Conservation (phyloP, 2,888 invertebrate genomes). For the Cosmopolites sordidus region DNA sequence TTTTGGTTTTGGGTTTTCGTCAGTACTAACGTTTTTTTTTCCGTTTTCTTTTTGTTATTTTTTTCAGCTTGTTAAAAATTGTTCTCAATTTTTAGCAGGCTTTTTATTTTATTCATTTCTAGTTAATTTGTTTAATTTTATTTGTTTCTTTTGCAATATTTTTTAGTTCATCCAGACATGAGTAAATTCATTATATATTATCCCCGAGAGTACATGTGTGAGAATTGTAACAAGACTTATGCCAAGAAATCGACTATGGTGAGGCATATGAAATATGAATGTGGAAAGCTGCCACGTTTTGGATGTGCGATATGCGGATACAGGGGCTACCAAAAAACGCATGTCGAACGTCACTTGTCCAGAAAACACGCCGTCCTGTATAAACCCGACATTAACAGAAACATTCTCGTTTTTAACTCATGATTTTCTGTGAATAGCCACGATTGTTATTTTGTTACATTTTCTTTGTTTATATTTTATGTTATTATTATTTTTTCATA, state of each 20-base stretch:
- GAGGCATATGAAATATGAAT: constrained; percentile 41
- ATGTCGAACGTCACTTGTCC: constrained; percentile 39
- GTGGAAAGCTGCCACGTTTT: constrained; percentile 40
- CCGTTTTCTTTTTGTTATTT: too few species aligned
- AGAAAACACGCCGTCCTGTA: constrained; percentile 37
- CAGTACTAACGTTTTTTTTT: too few species aligned
- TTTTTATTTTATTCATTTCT: background rate
- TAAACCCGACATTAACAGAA: constrained; percentile 33
- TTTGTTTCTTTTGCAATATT: constrained; percentile 6
- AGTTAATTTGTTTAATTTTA: background rate
- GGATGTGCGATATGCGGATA: constrained; percentile 39
- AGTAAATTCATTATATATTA: constrained; percentile 29
- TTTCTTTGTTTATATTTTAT: too few species aligned
- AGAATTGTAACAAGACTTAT: constrained; percentile 33
- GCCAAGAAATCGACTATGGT: constrained; percentile 34
- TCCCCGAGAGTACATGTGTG: constrained; percentile 31
- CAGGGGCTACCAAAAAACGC: constrained; percentile 39
- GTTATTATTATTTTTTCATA: too few species aligned
- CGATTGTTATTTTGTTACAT: too few species aligned
- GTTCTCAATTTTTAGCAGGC: background rate
- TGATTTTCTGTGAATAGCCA: constrained; percentile 4
- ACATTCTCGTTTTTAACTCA: constrained; percentile 31
- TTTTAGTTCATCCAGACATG: constrained; percentile 17
- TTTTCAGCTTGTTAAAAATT: too few species aligned
- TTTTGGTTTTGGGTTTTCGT: too few species aligned